Evolutionary conservation across 2,888 invertebrate genomes (phyloP).

Genomic region (Himalopsyche kuldschensis): DNA sequence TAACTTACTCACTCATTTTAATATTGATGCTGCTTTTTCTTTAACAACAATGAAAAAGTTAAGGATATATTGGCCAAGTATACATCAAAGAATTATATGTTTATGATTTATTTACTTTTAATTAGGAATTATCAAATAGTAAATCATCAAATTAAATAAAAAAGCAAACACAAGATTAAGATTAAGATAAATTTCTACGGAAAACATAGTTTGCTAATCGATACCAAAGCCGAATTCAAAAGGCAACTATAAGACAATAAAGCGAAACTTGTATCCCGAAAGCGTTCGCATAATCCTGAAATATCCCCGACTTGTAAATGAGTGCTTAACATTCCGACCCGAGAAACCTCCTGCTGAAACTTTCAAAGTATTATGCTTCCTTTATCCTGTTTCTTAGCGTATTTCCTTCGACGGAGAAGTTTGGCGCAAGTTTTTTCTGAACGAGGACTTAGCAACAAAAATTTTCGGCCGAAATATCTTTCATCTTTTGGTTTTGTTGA

Average conservation of each 20-base stretch:
- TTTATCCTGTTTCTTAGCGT: background rate
- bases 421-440: background rate
- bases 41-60: no score
- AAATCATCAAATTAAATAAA: background rate
- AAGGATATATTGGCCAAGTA: no score
- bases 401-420: background rate
- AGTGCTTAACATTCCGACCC: conserved; percentile 29
- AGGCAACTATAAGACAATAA: background rate
- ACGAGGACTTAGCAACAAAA: background rate
- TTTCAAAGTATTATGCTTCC: conserved; percentile 22
- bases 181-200: background rate
- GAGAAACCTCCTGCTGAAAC: conserved; percentile 11
- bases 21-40: no score
- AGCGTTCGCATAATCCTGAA: conserved; percentile 21
- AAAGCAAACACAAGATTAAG: background rate
- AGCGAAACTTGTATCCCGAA: conserved; percentile 8
- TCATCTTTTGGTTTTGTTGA: background rate
- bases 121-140: background rate
- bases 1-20: no score
- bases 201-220: background rate
- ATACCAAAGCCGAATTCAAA: background rate
- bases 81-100: no score
- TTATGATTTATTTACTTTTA: no score
- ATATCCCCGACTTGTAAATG: conserved; percentile 24
- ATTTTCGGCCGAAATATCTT: background rate